Evolutionary conservation across 2,797 vertebrate genomes (phyloP).

Genomic region (Eurystomus glaucurus): DNA sequence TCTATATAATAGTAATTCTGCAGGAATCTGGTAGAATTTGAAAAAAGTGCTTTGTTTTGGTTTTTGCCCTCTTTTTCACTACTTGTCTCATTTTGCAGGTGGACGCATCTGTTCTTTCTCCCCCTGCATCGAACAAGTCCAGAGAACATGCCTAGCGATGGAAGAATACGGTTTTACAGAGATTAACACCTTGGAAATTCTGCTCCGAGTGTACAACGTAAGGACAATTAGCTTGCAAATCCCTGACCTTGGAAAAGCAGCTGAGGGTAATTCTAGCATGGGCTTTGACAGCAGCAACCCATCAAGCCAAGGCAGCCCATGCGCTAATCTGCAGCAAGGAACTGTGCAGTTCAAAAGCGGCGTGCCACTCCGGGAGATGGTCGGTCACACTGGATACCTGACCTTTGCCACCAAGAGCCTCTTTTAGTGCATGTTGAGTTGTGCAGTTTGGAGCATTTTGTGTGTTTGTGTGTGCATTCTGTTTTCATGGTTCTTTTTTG

Average conservation of each 20-base stretch:
- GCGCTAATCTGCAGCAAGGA: slow-evolving; percentile 60
- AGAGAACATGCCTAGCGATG: slow-evolving; percentile 91
- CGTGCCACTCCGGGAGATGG: slow-evolving; percentile 89
- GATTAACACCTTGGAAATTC: slow-evolving; percentile 93
- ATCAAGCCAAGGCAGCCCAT: slow-evolving; percentile 10
- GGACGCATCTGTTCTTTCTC: slow-evolving; percentile 97
- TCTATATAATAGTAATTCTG: not conserved
- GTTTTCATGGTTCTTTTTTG: slow-evolving; percentile 51
- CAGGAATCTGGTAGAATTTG: not conserved
- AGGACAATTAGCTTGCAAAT: slow-evolving; percentile 89
- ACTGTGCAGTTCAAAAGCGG: slow-evolving; percentile 88
- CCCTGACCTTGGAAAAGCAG: slow-evolving; percentile 90
- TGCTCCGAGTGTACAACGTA: slow-evolving; percentile 91
- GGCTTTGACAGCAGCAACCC: slow-evolving; percentile 41
- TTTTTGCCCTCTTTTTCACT: not conserved
- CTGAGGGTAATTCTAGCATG: slow-evolving; percentile 44
- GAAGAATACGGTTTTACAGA: slow-evolving; percentile 89
- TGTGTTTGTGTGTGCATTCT: not conserved
- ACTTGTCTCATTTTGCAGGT: slow-evolving; percentile 80
- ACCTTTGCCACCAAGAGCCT: slow-evolving; percentile 96
- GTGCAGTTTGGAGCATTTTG: not conserved
- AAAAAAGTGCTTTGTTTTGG: not conserved
- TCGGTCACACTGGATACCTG: slow-evolving; percentile 96
- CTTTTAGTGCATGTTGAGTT: slow-evolving; percentile 70
- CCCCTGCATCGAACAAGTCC: slow-evolving; percentile 97